A percentile compares a stretch with the other conserved stretches of the same genome.
These are phyloP conservation scores for Antechinus stuartii DNA, from an alignment of 2,113 vertebrate genomes.

Conservation along the genomic window DNA sequence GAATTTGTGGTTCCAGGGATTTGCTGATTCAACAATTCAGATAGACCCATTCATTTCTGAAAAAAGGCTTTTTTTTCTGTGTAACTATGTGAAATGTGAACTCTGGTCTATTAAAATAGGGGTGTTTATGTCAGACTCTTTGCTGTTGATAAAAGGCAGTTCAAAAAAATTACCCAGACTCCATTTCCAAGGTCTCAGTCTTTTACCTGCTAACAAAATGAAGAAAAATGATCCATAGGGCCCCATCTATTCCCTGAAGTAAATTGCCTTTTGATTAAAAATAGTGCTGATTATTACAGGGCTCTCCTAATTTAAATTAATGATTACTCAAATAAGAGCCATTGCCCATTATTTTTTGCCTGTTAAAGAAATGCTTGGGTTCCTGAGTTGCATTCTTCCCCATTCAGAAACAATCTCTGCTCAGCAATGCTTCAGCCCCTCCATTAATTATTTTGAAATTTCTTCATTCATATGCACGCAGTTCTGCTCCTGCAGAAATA, in stretches of 20 bases:
- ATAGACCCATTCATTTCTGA: not conserved
- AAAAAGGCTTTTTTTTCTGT: not conserved
- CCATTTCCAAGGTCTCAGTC: slow-evolving; percentile 39
- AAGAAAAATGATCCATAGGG: slow-evolving; percentile 39
- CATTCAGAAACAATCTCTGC: slow-evolving; percentile 54
- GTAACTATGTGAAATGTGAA: slow-evolving; percentile 26
- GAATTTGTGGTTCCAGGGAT: not conserved
- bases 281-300: not conserved
- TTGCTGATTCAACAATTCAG: not conserved
- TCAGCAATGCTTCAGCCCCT: slow-evolving; percentile 75
- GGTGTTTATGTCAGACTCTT: slow-evolving; percentile 46
- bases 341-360: slow-evolving; percentile 67
- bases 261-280: slow-evolving; percentile 71
- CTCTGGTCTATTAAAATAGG: slow-evolving; percentile 24
- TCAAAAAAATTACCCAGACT: slow-evolving; percentile 50
- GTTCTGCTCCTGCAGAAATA: slow-evolving; percentile 75
- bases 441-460: slow-evolving; percentile 80
- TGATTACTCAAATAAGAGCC: slow-evolving; percentile 61
- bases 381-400: slow-evolving; percentile 62
- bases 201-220: slow-evolving; percentile 11
- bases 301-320: slow-evolving; percentile 65
- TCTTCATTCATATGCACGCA: slow-evolving; percentile 83
- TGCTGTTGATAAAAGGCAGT: slow-evolving; percentile 54
- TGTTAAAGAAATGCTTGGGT: slow-evolving; percentile 58
- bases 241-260: not conserved